Evolutionary conservation across 2,797 vertebrate species (phyloP), one percentile per base, ranked within the genome.

Genomic region (Danionella dracula): DNA sequence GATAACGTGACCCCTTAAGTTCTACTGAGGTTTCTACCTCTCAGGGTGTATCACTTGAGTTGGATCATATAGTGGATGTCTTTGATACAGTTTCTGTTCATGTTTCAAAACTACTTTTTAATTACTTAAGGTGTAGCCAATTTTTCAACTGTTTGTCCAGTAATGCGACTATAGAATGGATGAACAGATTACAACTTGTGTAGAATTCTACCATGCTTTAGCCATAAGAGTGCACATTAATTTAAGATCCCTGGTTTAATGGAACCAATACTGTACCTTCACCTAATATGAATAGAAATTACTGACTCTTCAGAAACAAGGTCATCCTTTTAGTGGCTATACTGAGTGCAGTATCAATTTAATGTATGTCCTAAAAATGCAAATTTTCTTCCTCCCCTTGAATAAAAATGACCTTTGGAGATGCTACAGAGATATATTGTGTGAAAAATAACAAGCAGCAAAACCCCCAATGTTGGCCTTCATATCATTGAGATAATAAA

Each of bases 31-130:
- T 6, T 27, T 27, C 23, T 27, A 27, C 23, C 23, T 3, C 3
- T 27, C 3, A 27, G 23, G 23, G 23, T 3, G 23, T 31, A 16
- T 57, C 29, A 42, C 11, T 31, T 32, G 4, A 20, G 16, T 19
- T 19, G 19, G 32, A 32, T 34, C 16, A 45, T 45, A 37, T 23
- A 11, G 40, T 3, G 6, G 3, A 27, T 27, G 3, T 76, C 74
- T 70, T 71, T 49, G 1, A 35, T 76, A 78, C n/a, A 67, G 70
- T 77, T 79, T 76, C 73, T 73, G 77, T 79, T 72, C 72, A 71
- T 82, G 61, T 77, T 69, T 63, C 55, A 41, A 61, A 50, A 62
- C 72, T 55, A 72, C 68, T 76, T n/a, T 66, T 67, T 49, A 80
- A 78, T 74, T 64, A 77, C 55, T 74, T 62, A 78, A 44, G 69